Conservation (phyloP, 2,113 vertebrate genomes). For the Climacteris rufus region DNA sequence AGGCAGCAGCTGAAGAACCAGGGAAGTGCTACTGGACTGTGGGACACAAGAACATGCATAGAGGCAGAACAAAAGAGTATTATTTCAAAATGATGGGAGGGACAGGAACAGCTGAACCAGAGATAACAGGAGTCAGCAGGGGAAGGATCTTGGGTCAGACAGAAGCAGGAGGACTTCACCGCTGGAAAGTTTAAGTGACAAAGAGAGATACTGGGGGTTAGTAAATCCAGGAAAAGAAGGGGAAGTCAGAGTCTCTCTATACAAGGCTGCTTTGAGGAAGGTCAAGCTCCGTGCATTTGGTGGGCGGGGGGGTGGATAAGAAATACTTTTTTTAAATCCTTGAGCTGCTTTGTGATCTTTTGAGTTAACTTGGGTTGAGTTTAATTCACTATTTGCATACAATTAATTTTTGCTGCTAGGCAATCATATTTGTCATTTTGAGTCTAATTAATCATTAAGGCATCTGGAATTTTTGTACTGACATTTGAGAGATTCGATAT, state of each 20-base stretch:
- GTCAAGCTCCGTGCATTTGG: neutral
- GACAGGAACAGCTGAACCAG: neutral
- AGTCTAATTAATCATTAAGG: constrained; percentile 25
- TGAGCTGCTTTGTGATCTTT: neutral
- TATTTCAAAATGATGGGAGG: neutral
- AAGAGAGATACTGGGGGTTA: neutral
- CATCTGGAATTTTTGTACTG: neutral
- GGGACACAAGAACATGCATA: neutral
- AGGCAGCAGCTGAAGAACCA: neutral
- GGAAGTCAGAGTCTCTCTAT: neutral
- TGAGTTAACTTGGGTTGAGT: neutral
- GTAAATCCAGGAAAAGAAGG: neutral
- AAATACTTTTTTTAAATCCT: neutral
- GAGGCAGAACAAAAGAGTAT: neutral
- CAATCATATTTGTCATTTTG: neutral
- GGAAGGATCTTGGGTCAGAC: neutral
- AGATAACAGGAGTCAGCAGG: neutral
- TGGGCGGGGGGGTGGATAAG: neutral
- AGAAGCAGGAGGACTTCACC: neutral
- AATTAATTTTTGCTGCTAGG: neutral
- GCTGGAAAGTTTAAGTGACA: neutral
- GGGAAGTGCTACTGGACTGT: neutral
- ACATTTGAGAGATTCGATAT: neutral
- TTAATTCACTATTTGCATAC: neutral
- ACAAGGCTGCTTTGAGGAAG: neutral